Conservation (phyloP, 2,797 vertebrate genomes). For the Molossus molossus region DNA sequence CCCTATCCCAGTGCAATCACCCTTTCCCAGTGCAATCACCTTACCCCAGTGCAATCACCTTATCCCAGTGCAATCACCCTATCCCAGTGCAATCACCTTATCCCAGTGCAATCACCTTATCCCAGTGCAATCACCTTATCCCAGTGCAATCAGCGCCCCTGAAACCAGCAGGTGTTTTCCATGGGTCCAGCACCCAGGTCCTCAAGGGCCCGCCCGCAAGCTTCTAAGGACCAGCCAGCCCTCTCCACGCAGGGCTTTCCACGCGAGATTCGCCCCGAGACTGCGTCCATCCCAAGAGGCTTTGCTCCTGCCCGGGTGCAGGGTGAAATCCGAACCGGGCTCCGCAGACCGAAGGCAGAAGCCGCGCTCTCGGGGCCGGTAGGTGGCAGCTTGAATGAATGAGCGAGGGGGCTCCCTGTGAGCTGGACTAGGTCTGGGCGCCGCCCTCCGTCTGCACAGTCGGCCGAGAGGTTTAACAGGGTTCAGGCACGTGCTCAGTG, state of each 20-base stretch:
- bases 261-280: background rate
- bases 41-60: no score
- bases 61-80: no score
- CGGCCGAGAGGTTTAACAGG: background rate
- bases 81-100: no score
- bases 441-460: background rate
- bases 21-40: no score
- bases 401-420: no score
- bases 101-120: no score
- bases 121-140: no score
- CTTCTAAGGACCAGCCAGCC: background rate
- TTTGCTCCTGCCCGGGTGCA: background rate
- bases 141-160: no score
- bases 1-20: no score
- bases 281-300: background rate
- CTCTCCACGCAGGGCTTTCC: background rate
- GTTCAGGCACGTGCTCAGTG: background rate
- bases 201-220: fast-evolving
- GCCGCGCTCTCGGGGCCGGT: background rate
- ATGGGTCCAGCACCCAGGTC: fast-evolving
- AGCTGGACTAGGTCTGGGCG: no score
- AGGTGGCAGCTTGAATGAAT: no score
- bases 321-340: background rate
- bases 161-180: background rate
- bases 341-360: background rate